These are phyloP conservation scores for Sebastes wilsoni DNA, from an alignment of 2,797 vertebrate genomes.

Conservation along the genomic window DNA sequence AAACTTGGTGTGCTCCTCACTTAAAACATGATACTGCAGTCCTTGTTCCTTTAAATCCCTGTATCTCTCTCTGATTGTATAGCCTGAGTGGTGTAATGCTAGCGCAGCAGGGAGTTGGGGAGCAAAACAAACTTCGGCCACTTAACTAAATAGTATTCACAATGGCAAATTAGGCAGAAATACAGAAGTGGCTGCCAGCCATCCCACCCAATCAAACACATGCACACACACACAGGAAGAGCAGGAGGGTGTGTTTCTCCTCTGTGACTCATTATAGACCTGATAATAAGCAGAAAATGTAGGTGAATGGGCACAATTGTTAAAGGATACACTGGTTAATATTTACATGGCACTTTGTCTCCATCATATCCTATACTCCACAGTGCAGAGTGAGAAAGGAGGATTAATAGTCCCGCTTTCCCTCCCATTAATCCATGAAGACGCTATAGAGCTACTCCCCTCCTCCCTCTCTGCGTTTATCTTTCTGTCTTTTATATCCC, in stretches of 20 bases:
- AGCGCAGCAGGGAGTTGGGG: slow-evolving; percentile 63
- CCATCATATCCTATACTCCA: slow-evolving; percentile 50
- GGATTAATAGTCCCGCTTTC: slow-evolving; percentile 62
- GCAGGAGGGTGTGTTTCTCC: slow-evolving; percentile 42
- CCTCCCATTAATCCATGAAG: slow-evolving; percentile 64
- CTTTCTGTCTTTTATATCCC: slow-evolving; percentile 27
- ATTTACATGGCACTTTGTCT: slow-evolving; percentile 76
- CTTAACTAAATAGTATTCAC: slow-evolving; percentile 71
- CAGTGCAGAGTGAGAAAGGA: slow-evolving; percentile 25
- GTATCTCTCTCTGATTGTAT: slow-evolving; percentile 20
- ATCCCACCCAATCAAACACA: slow-evolving; percentile 54
- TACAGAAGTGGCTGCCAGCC: slow-evolving; percentile 46
- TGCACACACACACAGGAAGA: slow-evolving; percentile 8
- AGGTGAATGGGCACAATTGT: slow-evolving; percentile 66
- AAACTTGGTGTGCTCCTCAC: slow-evolving; percentile 30
- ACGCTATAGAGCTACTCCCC: slow-evolving; percentile 28
- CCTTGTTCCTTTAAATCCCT: slow-evolving; percentile 25
- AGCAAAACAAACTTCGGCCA: slow-evolving; percentile 69
- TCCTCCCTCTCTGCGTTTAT: slow-evolving; percentile 19
- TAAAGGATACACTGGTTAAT: slow-evolving; percentile 70
- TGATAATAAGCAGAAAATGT: slow-evolving; percentile 73
- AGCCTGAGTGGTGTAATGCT: slow-evolving; percentile 43
- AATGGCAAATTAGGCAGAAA: slow-evolving; percentile 71
- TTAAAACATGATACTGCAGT: slow-evolving; percentile 32
- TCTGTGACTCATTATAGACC: slow-evolving; percentile 79